Percentiles rank a stretch among this genome's conserved stretches.
phyloP scores from a whole-genome alignment of 2,888 invertebrate species.

The Minunthozetes semirufus region DNA sequence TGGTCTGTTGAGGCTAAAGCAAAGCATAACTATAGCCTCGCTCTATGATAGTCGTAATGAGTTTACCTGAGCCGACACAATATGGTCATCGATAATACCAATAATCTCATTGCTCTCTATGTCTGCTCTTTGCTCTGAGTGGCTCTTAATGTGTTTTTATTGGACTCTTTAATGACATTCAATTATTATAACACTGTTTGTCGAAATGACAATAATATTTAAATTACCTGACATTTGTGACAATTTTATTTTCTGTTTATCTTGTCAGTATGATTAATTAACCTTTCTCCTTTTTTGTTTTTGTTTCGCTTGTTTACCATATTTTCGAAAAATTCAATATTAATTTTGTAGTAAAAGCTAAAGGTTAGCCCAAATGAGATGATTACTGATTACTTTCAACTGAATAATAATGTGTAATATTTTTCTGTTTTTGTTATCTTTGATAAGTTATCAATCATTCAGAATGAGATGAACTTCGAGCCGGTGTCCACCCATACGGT shows the following conservation, averaged over 20 bases:
- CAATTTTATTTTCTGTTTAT: too few relatives aligned
- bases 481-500: constrained; percentile 19
- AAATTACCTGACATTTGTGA: not conserved
- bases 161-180: constrained; percentile 5
- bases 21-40: not conserved
- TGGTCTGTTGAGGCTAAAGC: not conserved
- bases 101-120: constrained; percentile 6
- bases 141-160: constrained; percentile 27
- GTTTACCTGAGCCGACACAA: constrained; percentile 8
- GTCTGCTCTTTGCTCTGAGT: not conserved
- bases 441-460: constrained; percentile 25
- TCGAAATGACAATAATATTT: not conserved
- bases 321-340: too few relatives aligned
- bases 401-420: not conserved
- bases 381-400: not conserved
- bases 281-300: too few relatives aligned
- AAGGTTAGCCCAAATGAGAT: not conserved
- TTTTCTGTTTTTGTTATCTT: not conserved
- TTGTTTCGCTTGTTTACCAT: too few relatives aligned
- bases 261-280: too few relatives aligned
- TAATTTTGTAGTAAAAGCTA: too few relatives aligned
- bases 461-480: not conserved
- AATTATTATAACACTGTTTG: not conserved
- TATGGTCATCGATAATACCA: constrained; percentile 25
- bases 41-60: not conserved